Conservation (phyloP, 2,797 vertebrate genomes). For the Brotula barbata region DNA sequence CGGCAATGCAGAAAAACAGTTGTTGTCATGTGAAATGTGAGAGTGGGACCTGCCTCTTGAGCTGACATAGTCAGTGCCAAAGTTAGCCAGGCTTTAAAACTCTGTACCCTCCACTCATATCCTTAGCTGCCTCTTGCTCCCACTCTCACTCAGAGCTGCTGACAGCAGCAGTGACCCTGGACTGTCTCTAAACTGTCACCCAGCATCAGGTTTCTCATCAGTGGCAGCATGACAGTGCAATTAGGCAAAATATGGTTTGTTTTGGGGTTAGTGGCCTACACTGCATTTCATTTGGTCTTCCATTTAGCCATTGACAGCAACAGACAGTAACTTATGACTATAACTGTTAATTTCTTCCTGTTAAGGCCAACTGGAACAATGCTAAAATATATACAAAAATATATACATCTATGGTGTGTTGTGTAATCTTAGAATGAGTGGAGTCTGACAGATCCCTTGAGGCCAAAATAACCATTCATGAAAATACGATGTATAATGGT, state of each 20-base stretch:
- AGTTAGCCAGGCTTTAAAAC: constrained; percentile 45
- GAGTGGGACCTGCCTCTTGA: constrained; percentile 34
- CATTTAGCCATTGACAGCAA: too few relatives aligned
- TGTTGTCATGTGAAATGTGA: constrained; percentile 25
- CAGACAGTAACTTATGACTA: not conserved
- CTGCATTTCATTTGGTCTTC: constrained; percentile 9
- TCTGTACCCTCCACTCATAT: constrained; percentile 32
- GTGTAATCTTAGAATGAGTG: too few relatives aligned
- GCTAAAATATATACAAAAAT: too few relatives aligned
- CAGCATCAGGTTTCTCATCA: constrained; percentile 43
- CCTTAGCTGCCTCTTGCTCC: constrained; percentile 21
- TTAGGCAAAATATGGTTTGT: constrained; percentile 39
- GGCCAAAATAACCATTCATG: not conserved
- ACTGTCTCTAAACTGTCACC: constrained; percentile 22
- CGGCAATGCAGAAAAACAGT: constrained; percentile 1
- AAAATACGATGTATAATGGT: not conserved
- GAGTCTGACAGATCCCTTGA: too few relatives aligned
- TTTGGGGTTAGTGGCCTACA: constrained; percentile 39
- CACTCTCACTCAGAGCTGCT: constrained; percentile 27
- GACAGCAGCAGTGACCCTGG: constrained; percentile 48
- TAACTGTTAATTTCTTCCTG: not conserved
- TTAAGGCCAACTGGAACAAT: too few relatives aligned
- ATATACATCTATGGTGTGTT: too few relatives aligned
- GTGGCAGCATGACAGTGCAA: constrained; percentile 44
- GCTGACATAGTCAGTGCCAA: constrained; percentile 30